Conservation (phyloP, 2,888 invertebrate genomes). For the Hedya salicella region DNA sequence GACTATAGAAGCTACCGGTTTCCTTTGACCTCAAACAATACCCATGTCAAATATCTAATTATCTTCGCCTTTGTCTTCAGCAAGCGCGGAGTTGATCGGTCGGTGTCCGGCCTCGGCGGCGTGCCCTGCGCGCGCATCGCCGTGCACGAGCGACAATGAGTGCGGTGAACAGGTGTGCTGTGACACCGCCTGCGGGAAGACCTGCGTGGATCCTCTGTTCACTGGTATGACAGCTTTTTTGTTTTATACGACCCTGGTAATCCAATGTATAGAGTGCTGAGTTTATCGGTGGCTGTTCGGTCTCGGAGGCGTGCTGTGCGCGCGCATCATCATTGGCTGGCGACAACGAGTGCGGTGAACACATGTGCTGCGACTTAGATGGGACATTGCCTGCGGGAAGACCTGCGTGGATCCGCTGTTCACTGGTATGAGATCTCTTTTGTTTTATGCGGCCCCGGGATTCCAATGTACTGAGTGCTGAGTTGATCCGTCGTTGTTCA, state of each 20-base stretch:
- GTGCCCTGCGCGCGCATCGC: constrained; percentile 86
- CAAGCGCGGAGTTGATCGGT: constrained; percentile 76
- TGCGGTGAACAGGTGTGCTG: constrained; percentile 88
- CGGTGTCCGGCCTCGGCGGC: constrained; percentile 73
- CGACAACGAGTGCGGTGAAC: constrained; percentile 86
- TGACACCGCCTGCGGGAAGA: constrained; percentile 87
- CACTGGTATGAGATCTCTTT: constrained; percentile 77
- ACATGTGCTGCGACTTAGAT: too few species aligned
- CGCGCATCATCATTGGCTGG: constrained; percentile 84
- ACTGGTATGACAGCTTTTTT: constrained; percentile 77
- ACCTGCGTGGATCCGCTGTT: constrained; percentile 85
- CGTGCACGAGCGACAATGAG: constrained; percentile 85
- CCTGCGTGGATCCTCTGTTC: constrained; percentile 85
- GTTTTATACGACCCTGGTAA: too few species aligned
- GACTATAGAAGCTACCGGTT: neutral
- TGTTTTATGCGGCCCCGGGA: too few species aligned
- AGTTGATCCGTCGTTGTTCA: too few species aligned
- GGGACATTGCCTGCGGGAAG: constrained; percentile 87
- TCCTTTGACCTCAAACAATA: neutral
- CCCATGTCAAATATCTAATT: constrained; percentile 1
- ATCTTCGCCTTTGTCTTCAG: constrained; percentile 50
- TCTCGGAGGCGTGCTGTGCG: constrained; percentile 82
- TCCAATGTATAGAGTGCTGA: too few species aligned
- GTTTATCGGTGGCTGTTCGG: too few species aligned
- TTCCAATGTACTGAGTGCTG: constrained; percentile 76